Evolutionary conservation across 2,113 vertebrate species (phyloP).

Genomic region (Nipponia nippon): DNA sequence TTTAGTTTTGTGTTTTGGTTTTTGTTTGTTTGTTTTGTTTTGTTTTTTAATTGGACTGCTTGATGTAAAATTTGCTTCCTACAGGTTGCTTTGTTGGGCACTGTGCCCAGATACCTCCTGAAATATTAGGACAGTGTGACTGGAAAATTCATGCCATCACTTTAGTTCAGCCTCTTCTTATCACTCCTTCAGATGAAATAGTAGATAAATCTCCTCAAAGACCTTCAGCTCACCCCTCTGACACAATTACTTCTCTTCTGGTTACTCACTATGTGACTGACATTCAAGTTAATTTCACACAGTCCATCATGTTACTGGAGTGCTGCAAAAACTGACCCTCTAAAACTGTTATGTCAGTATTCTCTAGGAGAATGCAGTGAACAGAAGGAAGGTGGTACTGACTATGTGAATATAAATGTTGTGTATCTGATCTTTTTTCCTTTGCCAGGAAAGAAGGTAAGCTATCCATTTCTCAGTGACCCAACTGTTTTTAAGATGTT

Average conservation of each 20-base stretch:
- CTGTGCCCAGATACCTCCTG: background rate
- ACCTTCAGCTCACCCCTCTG: background rate
- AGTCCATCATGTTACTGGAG: background rate
- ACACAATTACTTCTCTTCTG: background rate
- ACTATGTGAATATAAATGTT: background rate
- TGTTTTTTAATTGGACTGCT: background rate
- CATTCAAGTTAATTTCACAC: background rate
- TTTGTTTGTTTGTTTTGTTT: background rate
- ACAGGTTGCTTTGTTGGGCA: background rate
- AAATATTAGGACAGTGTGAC: background rate
- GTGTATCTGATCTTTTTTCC: background rate
- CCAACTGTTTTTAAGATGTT: background rate
- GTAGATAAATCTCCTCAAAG: conserved; percentile 3
- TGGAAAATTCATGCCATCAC: background rate
- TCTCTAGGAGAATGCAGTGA: background rate
- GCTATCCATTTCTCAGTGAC: background rate
- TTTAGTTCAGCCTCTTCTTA: background rate
- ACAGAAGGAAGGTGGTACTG: background rate
- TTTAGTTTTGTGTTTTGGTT: background rate
- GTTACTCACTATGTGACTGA: background rate
- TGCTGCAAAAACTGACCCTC: background rate
- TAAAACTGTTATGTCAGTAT: background rate
- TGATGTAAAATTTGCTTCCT: background rate
- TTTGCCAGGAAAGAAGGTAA: background rate
- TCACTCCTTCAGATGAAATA: background rate